These are phyloP conservation scores for Fundulus diaphanus DNA, from an alignment of 2,797 vertebrate species.

Conservation along the genomic window DNA sequence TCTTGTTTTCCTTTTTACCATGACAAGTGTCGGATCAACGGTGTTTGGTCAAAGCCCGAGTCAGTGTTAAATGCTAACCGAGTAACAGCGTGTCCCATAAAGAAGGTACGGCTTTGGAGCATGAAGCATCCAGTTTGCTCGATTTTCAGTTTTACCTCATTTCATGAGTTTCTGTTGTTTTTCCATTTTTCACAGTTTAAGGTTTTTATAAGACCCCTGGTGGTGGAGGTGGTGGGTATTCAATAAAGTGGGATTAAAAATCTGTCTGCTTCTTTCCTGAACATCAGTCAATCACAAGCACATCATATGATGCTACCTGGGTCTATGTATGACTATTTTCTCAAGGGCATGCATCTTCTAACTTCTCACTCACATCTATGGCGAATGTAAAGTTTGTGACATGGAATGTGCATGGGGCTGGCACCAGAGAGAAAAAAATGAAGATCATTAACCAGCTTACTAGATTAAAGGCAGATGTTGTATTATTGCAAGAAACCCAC, in stretches of 20 bases:
- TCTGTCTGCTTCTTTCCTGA: no score
- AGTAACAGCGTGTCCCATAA: not conserved
- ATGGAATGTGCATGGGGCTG: no score
- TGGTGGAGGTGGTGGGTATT: conserved; percentile 57
- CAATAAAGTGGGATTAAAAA: conserved; percentile 60
- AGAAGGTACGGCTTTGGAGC: conserved; percentile 22
- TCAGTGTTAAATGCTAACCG: conserved; percentile 36
- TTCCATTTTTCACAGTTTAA: conserved; percentile 51
- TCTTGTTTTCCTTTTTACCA: conserved; percentile 20
- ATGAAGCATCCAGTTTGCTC: conserved; percentile 17
- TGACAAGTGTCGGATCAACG: not conserved
- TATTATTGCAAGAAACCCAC: no score
- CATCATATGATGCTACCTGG: no score
- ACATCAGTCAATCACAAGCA: no score
- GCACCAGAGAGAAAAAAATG: no score
- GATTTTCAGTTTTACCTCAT: conserved; percentile 17
- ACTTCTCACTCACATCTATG: no score
- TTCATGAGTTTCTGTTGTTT: conserved; percentile 20
- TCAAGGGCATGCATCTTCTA: no score
- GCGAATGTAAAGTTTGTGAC: no score
- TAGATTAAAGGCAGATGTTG: no score
- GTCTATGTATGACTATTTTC: no score
- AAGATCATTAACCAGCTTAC: no score
- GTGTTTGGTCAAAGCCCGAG: not conserved
- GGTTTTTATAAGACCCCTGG: conserved; percentile 43